Evolutionary conservation across 2,888 invertebrate genomes (phyloP).

Genomic region (Anoncus sp.): DNA sequence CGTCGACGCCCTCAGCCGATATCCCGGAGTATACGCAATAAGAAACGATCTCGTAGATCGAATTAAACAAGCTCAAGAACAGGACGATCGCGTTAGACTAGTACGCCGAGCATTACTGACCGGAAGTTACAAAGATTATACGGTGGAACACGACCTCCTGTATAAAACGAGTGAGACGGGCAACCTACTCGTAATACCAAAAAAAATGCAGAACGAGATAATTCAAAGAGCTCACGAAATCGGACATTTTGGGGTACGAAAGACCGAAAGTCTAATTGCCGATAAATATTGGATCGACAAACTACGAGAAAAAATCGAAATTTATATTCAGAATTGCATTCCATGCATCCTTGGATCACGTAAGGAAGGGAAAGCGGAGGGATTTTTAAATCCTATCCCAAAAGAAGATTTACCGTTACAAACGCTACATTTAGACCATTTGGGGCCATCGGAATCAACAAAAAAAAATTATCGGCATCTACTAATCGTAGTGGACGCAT

Average conservation of each 20-base stretch:
- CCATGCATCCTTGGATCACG: slow-evolving; percentile 69
- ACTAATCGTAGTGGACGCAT: slow-evolving; percentile 73
- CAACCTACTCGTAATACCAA: slow-evolving; percentile 42
- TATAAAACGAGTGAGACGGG: slow-evolving; percentile 45
- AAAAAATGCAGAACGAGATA: slow-evolving; percentile 48
- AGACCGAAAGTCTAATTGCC: slow-evolving; percentile 44
- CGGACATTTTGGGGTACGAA: slow-evolving; percentile 58
- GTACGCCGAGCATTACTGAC: neutral
- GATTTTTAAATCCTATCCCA: slow-evolving; percentile 68
- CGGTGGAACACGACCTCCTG: slow-evolving; percentile 43
- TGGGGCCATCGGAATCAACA: slow-evolving; percentile 73
- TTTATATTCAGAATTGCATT: slow-evolving; percentile 65
- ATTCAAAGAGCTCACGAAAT: slow-evolving; percentile 57
- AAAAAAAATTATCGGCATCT: slow-evolving; percentile 73
- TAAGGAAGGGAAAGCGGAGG: slow-evolving; percentile 73
- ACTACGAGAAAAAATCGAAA: slow-evolving; percentile 55
- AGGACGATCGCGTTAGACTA: slow-evolving; percentile 27
- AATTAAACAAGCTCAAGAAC: slow-evolving; percentile 39
- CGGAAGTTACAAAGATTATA: slow-evolving; percentile 5
- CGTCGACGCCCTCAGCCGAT: slow-evolving; percentile 68
- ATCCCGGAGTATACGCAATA: slow-evolving; percentile 52
- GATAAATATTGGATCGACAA: slow-evolving; percentile 60
- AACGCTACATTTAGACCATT: slow-evolving; percentile 75
- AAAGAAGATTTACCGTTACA: slow-evolving; percentile 73
- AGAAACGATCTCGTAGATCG: slow-evolving; percentile 28